Conservation (phyloP, 2,113 vertebrate genomes). For the Caretta caretta region DNA sequence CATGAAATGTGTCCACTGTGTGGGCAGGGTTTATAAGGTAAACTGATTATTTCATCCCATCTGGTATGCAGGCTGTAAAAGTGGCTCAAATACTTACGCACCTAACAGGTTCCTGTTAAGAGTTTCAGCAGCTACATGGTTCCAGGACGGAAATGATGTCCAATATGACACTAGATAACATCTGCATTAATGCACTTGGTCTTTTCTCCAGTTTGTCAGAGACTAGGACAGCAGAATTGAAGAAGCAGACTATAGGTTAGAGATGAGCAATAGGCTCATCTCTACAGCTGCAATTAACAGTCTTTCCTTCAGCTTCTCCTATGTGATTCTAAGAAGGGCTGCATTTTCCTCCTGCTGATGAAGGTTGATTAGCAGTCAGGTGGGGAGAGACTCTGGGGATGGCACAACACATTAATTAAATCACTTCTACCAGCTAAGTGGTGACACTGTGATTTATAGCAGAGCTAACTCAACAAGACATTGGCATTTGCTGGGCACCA, state of each 20-base stretch:
- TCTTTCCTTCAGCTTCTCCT: conserved; percentile 58
- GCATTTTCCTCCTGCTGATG: conserved; percentile 72
- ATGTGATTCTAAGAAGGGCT: conserved; percentile 24
- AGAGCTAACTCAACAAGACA: conserved; percentile 77
- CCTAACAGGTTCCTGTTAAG: background rate
- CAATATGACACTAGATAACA: conserved; percentile 68
- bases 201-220: conserved; percentile 20
- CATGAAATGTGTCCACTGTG: background rate
- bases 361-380: conserved; percentile 84
- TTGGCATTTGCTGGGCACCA: conserved; percentile 72
- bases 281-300: conserved; percentile 67
- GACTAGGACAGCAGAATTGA: conserved; percentile 16
- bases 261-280: conserved; percentile 68
- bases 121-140: conserved; percentile 37
- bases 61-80: background rate
- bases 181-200: conserved; percentile 60
- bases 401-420: conserved; percentile 81
- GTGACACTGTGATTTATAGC: conserved; percentile 85
- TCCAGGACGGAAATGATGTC: conserved; percentile 60
- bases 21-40: background rate
- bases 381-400: conserved; percentile 76
- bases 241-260: conserved; percentile 53
- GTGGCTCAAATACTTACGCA: background rate
- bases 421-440: conserved; percentile 83
- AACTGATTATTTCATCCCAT: background rate